phyloP scores from a whole-genome alignment of 2,888 invertebrate genomes.

The Phania funesta region DNA sequence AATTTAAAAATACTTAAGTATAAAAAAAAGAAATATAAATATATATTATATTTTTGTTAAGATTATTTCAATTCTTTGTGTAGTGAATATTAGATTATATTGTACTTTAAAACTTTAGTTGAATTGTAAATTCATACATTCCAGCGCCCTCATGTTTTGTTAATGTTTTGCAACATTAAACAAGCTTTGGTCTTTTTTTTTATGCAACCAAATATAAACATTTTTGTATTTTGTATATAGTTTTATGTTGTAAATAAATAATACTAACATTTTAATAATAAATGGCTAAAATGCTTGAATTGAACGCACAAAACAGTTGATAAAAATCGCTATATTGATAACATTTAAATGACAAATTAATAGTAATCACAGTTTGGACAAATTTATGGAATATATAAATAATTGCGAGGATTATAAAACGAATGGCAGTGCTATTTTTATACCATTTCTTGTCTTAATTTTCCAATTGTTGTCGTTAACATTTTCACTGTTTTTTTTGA shows the following conservation, averaged over 20 bases:
- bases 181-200: not conserved
- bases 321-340: constrained; percentile 16
- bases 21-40: constrained; percentile 13
- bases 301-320: constrained; percentile 38
- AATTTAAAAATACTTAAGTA: not conserved
- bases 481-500: too few species aligned
- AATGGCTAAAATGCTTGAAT: constrained; percentile 27
- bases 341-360: not conserved
- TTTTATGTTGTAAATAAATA: not conserved
- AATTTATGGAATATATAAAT: not conserved
- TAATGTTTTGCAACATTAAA: not conserved
- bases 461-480: too few species aligned
- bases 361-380: constrained; percentile 24
- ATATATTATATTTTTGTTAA: constrained; percentile 25
- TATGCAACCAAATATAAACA: not conserved
- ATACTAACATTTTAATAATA: not conserved
- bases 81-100: not conserved
- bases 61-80: not conserved
- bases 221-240: not conserved
- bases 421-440: too few species aligned
- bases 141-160: not conserved
- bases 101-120: constrained; percentile 14
- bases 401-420: too few species aligned
- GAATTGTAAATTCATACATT: not conserved
- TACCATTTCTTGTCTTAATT: too few species aligned